Conservation (phyloP, 1,140 invertebrate species). For the Hylyphantes graminicola region DNA sequence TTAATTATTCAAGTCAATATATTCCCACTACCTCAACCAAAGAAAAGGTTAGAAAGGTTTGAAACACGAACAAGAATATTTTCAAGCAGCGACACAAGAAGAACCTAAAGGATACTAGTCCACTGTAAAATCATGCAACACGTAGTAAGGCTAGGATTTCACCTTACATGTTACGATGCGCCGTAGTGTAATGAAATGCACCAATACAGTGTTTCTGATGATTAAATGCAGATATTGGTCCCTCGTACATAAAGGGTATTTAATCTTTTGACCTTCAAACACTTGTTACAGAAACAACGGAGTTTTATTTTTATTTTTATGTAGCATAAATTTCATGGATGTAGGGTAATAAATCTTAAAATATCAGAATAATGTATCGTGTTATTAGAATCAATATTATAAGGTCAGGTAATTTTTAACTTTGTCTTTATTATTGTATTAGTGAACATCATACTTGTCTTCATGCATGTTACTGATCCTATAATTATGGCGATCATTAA, state of each 20-base stretch:
- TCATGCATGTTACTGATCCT: no score
- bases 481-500: no score
- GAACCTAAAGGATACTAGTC: neutral
- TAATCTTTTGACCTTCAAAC: conserved; percentile 25
- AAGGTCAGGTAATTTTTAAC: no score
- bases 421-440: no score
- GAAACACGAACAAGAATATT: no score
- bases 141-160: conserved; percentile 1
- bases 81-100: no score
- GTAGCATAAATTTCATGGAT: no score
- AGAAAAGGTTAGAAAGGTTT: no score
- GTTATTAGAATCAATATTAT: no score
- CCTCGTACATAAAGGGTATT: conserved; percentile 31
- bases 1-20: no score
- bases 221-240: conserved; percentile 39
- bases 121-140: conserved; percentile 1
- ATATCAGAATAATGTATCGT: neutral
- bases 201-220: conserved; percentile 14
- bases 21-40: no score
- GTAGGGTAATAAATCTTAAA: conserved; percentile 15
- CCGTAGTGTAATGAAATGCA: conserved; percentile 17
- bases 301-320: conserved; percentile 8
- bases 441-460: no score
- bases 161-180: neutral
- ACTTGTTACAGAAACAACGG: conserved; percentile 18